phyloP scores from a whole-genome alignment of 2,888 invertebrate genomes.

The Athalia rosae region DNA sequence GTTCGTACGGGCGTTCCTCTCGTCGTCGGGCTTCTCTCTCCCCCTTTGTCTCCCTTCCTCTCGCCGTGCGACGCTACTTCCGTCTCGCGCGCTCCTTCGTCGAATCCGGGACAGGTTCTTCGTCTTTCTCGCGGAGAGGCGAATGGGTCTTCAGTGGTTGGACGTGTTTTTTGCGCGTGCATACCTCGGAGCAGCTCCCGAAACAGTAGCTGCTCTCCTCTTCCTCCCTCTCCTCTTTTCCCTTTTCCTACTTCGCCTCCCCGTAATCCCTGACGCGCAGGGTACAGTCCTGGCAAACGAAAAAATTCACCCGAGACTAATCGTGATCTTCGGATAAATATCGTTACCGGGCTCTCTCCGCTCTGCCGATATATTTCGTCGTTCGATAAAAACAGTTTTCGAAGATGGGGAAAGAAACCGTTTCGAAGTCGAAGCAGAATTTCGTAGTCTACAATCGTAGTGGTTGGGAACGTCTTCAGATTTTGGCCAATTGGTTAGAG shows the following conservation, averaged over 20 bases:
- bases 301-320: slow-evolving; percentile 57
- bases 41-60: slow-evolving; percentile 49
- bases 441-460: neutral
- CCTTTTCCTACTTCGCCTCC: too few relatives aligned
- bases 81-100: slow-evolving; percentile 51
- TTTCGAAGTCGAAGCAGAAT: neutral
- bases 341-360: neutral
- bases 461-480: slow-evolving; percentile 1
- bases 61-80: slow-evolving; percentile 35
- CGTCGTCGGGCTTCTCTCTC: slow-evolving; percentile 44
- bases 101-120: neutral
- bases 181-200: slow-evolving; percentile 73
- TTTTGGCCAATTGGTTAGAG: slow-evolving; percentile 41
- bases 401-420: neutral
- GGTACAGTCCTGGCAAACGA: slow-evolving; percentile 71
- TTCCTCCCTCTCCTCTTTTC: slow-evolving; percentile 36
- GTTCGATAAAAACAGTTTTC: too few relatives aligned
- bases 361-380: too few relatives aligned
- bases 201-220: slow-evolving; percentile 71
- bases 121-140: slow-evolving; percentile 33
- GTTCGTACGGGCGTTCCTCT: neutral
- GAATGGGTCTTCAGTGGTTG: slow-evolving; percentile 68
- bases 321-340: neutral
- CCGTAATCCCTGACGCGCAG: neutral
- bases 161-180: slow-evolving; percentile 73